These are phyloP conservation scores for Hyles lineata DNA, from an alignment of 2,888 invertebrate genomes.

Conservation along the genomic window DNA sequence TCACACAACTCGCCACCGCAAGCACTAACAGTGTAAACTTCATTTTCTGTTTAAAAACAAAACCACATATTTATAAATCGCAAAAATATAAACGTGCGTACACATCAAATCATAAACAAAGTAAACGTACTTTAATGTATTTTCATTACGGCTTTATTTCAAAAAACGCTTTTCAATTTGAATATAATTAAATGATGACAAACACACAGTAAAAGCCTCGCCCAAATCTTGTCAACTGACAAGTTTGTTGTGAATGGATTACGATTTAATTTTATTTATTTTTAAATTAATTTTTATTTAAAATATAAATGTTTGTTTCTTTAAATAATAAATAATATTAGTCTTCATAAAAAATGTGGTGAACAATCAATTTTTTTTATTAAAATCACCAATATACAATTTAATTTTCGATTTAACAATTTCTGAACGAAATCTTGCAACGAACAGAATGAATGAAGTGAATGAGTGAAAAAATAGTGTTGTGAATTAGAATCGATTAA, in stretches of 20 bases:
- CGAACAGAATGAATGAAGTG: background rate
- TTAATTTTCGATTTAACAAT: background rate
- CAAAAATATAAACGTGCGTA: background rate
- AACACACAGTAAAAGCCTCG: slow-evolving; percentile 55
- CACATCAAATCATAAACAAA: background rate
- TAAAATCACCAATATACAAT: too few species aligned
- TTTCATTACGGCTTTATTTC: slow-evolving; percentile 42
- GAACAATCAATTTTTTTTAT: too few species aligned
- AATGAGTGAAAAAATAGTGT: background rate
- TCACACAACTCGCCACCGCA: slow-evolving; percentile 60
- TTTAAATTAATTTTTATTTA: background rate
- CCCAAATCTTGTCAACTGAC: slow-evolving; percentile 45
- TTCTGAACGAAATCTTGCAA: background rate
- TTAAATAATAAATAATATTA: background rate
- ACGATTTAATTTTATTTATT: background rate
- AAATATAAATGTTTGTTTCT: background rate
- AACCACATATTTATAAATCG: slow-evolving; percentile 31
- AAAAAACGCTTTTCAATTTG: slow-evolving; percentile 52
- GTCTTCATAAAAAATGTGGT: too few species aligned
- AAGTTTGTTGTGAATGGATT: slow-evolving; percentile 3
- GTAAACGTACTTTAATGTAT: slow-evolving; percentile 35
- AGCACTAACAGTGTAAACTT: slow-evolving; percentile 63
- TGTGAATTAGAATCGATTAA: background rate
- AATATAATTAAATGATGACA: slow-evolving; percentile 51
- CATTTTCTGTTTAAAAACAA: slow-evolving; percentile 61